Evolutionary conservation across 37 sponge, comb jelly and placozoan species (phyloP).

Genomic region (Ianthella basta): DNA sequence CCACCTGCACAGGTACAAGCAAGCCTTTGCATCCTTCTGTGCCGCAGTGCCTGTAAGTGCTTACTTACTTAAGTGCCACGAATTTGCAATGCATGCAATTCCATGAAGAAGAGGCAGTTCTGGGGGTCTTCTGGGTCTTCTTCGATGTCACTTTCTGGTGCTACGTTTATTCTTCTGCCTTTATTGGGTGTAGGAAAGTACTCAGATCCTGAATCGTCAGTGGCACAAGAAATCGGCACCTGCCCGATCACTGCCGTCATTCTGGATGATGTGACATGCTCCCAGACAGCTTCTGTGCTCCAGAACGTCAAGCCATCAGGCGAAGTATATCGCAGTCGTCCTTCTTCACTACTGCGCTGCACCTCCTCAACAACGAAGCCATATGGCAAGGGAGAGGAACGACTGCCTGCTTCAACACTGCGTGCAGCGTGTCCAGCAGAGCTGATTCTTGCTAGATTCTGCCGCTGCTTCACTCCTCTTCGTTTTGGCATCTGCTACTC

Average conservation of each 20-base stretch:
- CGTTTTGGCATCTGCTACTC: background rate
- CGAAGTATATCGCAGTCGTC: no score
- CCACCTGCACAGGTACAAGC: conserved; percentile 3
- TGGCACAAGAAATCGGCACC: background rate
- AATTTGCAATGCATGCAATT: no score
- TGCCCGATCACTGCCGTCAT: background rate
- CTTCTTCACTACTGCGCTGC: background rate
- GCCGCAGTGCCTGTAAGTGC: conserved; percentile 6
- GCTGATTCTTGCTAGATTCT: no score
- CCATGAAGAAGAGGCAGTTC: no score
- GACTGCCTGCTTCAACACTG: background rate
- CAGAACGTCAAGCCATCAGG: no score
- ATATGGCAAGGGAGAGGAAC: background rate
- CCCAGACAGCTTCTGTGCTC: no score
- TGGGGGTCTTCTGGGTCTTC: background rate
- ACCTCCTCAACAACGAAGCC: background rate
- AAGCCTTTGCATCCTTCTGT: conserved; percentile 35
- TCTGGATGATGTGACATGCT: background rate
- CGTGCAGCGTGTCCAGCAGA: background rate
- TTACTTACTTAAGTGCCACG: background rate
- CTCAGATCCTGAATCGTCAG: background rate
- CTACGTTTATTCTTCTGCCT: background rate
- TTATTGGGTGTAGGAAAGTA: conserved; percentile 7
- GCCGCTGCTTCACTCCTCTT: background rate
- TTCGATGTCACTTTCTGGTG: background rate